These are phyloP conservation scores for Axea sp. DNA, from an alignment of 2,888 invertebrate species.

Conservation along the genomic window DNA sequence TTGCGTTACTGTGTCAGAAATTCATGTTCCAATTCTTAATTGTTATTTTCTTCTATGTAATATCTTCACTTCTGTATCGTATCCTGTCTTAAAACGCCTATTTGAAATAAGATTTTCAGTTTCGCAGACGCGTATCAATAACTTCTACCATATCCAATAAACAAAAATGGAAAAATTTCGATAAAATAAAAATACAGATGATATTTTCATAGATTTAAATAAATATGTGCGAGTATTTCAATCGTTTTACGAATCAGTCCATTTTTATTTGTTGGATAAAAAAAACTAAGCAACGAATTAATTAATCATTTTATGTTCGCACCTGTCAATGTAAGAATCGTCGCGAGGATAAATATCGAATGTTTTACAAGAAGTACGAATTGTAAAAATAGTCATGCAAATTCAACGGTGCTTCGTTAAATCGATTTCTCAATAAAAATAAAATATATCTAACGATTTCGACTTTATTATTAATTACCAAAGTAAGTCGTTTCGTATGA, in stretches of 20 bases:
- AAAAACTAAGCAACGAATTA: conserved; percentile 39
- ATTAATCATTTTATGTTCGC: conserved; percentile 23
- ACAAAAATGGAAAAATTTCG: conserved; percentile 42
- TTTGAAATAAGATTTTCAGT: neutral
- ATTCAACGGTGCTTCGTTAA: conserved; percentile 63
- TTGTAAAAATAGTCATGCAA: conserved; percentile 53
- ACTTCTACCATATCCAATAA: conserved; percentile 43
- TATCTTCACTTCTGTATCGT: too few relatives aligned
- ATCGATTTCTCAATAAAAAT: conserved; percentile 60
- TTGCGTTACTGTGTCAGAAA: too few relatives aligned
- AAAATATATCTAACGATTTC: conserved; percentile 32
- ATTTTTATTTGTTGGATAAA: conserved; percentile 55
- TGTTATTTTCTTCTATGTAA: too few relatives aligned
- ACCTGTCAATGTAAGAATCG: conserved; percentile 30
- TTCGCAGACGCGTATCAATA: conserved; percentile 3
- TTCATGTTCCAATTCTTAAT: too few relatives aligned
- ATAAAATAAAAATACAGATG: conserved; percentile 8
- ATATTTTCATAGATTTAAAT: conserved; percentile 54
- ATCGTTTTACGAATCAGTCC: conserved; percentile 29
- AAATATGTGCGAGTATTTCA: conserved; percentile 12
- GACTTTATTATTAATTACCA: conserved; percentile 12
- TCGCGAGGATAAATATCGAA: conserved; percentile 49
- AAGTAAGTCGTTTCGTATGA: too few relatives aligned
- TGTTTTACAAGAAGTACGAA: conserved; percentile 56
- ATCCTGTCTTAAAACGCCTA: conserved; percentile 1